Evolutionary conservation across 2,113 vertebrate genomes (phyloP).

Genomic region (Cynoglossus semilaevis): DNA sequence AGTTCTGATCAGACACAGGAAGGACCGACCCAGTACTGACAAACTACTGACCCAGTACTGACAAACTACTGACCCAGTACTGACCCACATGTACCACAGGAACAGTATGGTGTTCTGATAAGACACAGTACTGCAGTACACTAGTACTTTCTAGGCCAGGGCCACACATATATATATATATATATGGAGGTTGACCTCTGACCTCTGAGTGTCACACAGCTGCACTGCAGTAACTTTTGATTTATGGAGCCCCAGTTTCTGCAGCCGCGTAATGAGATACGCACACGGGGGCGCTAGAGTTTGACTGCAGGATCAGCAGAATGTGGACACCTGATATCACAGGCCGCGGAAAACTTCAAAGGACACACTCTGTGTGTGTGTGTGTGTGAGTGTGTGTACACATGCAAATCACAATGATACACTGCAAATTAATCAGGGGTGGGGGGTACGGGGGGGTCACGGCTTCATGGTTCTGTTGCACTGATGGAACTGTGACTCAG

Average conservation of each 20-base stretch:
- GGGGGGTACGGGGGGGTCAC: constrained; percentile 4
- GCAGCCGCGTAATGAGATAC: constrained; percentile 42
- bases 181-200: constrained; percentile 38
- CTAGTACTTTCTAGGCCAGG: constrained; percentile 10
- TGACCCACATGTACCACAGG: constrained; percentile 61
- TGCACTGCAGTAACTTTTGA: constrained; percentile 48
- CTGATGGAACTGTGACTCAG: no score
- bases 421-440: constrained; percentile 33
- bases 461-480: no score
- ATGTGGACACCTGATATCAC: constrained; percentile 41
- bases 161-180: constrained; percentile 21
- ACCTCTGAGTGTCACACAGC: constrained; percentile 35
- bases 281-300: constrained; percentile 30
- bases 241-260: constrained; percentile 41
- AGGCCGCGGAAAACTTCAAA: constrained; percentile 6
- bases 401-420: constrained; percentile 18
- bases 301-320: constrained; percentile 63
- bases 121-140: constrained; percentile 46
- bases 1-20: no score
- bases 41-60: constrained; percentile 44
- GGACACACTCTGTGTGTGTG: constrained; percentile 19
- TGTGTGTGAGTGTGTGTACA: not conserved
- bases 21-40: no score
- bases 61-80: constrained; percentile 49
- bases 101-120: constrained; percentile 33